Conservation (phyloP, 2,797 vertebrate species). For the Mallotus villosus region DNA sequence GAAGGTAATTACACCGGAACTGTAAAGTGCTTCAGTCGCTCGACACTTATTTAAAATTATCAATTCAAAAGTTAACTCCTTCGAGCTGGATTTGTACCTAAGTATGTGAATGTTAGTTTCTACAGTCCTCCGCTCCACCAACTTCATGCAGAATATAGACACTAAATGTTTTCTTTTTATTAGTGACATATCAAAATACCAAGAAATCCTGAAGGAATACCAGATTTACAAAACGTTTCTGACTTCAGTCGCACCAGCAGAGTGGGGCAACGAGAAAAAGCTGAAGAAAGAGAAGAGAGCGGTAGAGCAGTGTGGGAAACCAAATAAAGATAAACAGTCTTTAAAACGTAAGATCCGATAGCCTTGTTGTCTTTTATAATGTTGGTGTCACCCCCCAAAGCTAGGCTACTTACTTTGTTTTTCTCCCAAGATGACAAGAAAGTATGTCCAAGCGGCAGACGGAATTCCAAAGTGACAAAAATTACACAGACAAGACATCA, state of each 20-base stretch:
- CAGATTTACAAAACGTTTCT: slow-evolving; percentile 62
- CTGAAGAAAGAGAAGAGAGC: slow-evolving; percentile 39
- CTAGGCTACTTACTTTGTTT: background rate
- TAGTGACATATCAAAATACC: slow-evolving; percentile 63
- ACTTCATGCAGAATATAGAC: slow-evolving; percentile 32
- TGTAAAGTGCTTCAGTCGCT: too few relatives aligned
- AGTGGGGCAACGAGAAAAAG: slow-evolving; percentile 55
- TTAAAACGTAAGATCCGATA: background rate
- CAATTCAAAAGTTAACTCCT: slow-evolving; percentile 21
- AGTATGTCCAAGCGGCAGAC: background rate
- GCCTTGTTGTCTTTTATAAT: too few relatives aligned
- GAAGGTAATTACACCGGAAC: slow-evolving; percentile 49
- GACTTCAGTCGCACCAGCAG: slow-evolving; percentile 57
- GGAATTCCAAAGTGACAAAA: background rate
- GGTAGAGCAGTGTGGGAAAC: slow-evolving; percentile 13
- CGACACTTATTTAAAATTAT: background rate
- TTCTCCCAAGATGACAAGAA: background rate
- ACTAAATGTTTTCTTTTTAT: slow-evolving; percentile 1
- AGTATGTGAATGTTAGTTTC: slow-evolving; percentile 52
- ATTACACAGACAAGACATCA: background rate
- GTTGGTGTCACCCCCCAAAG: too few relatives aligned
- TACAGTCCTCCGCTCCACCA: slow-evolving; percentile 75
- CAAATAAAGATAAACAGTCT: slow-evolving; percentile 3
- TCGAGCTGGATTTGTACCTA: slow-evolving; percentile 74
- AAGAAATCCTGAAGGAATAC: slow-evolving; percentile 61